Percentiles rank a stretch among this genome's conserved stretches.
These are phyloP conservation scores for Nematostella vectensis DNA, from an alignment of 92 coral and sea anemone species.

Conservation along the genomic window DNA sequence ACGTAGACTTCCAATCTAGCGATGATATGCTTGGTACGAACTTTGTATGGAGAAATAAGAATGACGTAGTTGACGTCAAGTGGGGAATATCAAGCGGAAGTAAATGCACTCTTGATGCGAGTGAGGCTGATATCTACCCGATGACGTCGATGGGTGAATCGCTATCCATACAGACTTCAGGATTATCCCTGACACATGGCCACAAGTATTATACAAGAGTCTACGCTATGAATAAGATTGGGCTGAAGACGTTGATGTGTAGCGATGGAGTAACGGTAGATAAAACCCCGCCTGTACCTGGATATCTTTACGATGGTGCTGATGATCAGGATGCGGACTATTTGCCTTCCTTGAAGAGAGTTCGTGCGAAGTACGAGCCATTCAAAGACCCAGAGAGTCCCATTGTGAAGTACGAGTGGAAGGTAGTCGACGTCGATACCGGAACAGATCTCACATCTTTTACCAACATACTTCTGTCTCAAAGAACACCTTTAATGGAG, in stretches of 20 bases:
- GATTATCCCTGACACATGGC: constrained; percentile 53
- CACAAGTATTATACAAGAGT: constrained; percentile 72
- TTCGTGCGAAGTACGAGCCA: constrained; percentile 52
- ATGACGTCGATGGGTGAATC: constrained; percentile 74
- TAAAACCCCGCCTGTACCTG: constrained; percentile 75
- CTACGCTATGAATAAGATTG: constrained; percentile 58
- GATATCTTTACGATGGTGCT: constrained; percentile 51
- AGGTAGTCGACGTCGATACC: constrained; percentile 28
- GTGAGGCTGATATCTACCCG: constrained; percentile 61
- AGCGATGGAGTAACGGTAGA: constrained; percentile 81
- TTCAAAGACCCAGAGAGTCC: constrained; percentile 84
- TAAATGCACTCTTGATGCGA: constrained; percentile 58
- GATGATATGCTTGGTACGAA: constrained; percentile 57
- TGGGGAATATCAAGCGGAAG: constrained; percentile 77
- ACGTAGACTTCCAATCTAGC: constrained; percentile 68
- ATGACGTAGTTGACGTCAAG: constrained; percentile 44
- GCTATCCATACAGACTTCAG: constrained; percentile 64
- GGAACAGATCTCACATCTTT: constrained; percentile 47
- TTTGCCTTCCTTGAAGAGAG: constrained; percentile 62
- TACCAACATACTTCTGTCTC: constrained; percentile 52
- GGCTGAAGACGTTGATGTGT: constrained; percentile 75
- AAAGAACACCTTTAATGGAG: constrained; percentile 70
- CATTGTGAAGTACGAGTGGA: constrained; percentile 81
- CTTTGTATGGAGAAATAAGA: constrained; percentile 39
- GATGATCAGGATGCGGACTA: constrained; percentile 42